Conservation (phyloP, 2,888 invertebrate genomes). For the Diadromus collaris region DNA sequence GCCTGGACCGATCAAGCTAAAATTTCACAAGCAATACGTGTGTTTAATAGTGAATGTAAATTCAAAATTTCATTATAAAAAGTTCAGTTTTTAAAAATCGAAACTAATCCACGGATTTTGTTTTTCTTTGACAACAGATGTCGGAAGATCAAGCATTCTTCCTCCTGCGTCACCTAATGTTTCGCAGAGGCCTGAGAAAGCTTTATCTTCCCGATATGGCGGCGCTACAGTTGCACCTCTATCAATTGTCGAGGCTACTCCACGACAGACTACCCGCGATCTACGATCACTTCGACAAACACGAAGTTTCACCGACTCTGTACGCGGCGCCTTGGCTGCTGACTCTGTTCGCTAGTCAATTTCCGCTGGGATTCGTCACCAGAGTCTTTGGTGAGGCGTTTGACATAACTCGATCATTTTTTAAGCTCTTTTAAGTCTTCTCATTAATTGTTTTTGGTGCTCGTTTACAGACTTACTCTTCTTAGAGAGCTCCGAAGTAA, state of each 20-base stretch:
- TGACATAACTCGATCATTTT: not conserved
- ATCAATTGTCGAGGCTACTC: constrained; percentile 95
- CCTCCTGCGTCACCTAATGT: constrained; percentile 95
- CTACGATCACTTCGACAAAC: constrained; percentile 91
- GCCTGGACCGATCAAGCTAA: too few species aligned
- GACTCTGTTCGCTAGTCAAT: constrained; percentile 97
- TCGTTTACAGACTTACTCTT: constrained; percentile 90
- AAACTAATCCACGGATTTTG: constrained; percentile 9
- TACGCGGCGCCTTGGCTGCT: constrained; percentile 99
- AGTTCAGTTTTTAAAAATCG: too few species aligned
- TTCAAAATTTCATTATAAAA: too few species aligned
- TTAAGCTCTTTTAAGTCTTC: not conserved
- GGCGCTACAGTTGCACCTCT: constrained; percentile 93
- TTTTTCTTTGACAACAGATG: constrained; percentile 85
- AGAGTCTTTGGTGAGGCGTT: constrained; percentile 90
- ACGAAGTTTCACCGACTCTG: constrained; percentile 96
- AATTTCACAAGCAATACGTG: too few species aligned
- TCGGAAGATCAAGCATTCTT: constrained; percentile 95
- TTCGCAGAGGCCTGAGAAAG: constrained; percentile 91
- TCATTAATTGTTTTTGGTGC: not conserved
- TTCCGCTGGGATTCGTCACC: constrained; percentile 97
- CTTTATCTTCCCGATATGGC: constrained; percentile 98
- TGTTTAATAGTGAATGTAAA: too few species aligned
- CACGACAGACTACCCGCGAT: constrained; percentile 94
- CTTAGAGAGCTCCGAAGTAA: constrained; percentile 93